phyloP scores from a whole-genome alignment of 2,888 invertebrate genomes.

The Volucella inflata region DNA sequence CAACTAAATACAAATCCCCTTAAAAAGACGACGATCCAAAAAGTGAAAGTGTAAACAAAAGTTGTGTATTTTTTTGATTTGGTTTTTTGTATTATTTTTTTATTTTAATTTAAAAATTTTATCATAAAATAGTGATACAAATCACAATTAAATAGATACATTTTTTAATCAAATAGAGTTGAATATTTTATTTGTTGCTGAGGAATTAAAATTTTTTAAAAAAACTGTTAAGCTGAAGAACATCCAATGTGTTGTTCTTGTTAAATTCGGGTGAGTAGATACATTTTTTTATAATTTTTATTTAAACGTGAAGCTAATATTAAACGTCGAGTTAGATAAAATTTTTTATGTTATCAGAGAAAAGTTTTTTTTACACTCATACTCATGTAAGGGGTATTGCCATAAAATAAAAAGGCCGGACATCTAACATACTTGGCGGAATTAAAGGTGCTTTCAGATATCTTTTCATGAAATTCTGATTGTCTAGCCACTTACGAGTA shows the following conservation, averaged over 20 bases:
- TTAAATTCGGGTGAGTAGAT: constrained; percentile 72
- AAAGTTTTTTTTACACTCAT: not conserved
- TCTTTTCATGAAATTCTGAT: too few relatives aligned
- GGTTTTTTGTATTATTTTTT: not conserved
- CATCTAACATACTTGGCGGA: too few relatives aligned
- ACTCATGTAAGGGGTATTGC: too few relatives aligned
- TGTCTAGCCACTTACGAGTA: too few relatives aligned
- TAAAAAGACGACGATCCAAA: constrained; percentile 37
- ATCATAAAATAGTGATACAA: constrained; percentile 31
- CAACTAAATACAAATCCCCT: not conserved
- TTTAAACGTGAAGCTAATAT: not conserved
- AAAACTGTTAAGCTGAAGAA: constrained; percentile 47
- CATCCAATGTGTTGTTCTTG: constrained; percentile 68
- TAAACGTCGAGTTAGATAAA: not conserved
- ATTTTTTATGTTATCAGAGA: not conserved
- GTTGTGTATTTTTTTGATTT: constrained; percentile 32
- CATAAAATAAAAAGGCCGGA: too few relatives aligned
- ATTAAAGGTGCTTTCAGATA: too few relatives aligned
- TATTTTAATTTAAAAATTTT: constrained; percentile 32
- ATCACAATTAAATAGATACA: constrained; percentile 14
- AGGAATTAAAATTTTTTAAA: constrained; percentile 51
- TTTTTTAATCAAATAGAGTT: constrained; percentile 20
- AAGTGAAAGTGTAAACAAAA: constrained; percentile 60
- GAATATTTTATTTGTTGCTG: constrained; percentile 59
- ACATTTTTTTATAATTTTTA: constrained; percentile 19